phyloP scores from a whole-genome alignment of 2,888 invertebrate species.

The Bibio marci region DNA sequence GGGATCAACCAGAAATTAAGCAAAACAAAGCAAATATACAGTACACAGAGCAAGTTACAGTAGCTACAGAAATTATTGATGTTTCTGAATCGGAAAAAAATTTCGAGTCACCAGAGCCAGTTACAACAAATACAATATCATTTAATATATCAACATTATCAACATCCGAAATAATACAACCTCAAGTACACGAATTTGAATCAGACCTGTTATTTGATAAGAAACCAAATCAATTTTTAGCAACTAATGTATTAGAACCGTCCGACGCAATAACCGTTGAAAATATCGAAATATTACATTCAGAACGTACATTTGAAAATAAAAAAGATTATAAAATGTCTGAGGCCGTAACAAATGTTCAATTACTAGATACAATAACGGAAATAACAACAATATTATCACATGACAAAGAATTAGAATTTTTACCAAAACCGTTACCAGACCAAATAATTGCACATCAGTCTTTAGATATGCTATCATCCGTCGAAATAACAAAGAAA shows the following conservation, averaged over 20 bases:
- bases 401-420: conserved; percentile 2
- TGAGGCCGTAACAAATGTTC: conserved; percentile 32
- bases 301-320: conserved; percentile 33
- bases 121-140: conserved; percentile 30
- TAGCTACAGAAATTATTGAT: conserved; percentile 38
- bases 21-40: conserved; percentile 39
- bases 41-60: conserved; percentile 42
- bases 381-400: conserved; percentile 39
- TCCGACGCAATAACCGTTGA: conserved; percentile 42
- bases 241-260: conserved; percentile 39
- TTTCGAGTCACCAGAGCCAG: conserved; percentile 30
- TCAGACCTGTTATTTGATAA: conserved; percentile 33
- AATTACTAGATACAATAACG: conserved; percentile 33
- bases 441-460: conserved; percentile 18
- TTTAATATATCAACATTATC: conserved; percentile 37
- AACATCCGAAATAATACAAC: conserved; percentile 36
- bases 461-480: not conserved
- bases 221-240: conserved; percentile 34
- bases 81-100: conserved; percentile 40
- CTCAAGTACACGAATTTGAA: conserved; percentile 51
- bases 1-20: conserved; percentile 31
- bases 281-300: conserved; percentile 39
- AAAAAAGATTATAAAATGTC: conserved; percentile 37
- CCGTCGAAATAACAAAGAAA: not conserved
- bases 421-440: conserved; percentile 26